Conservation (phyloP, 2,113 vertebrate species). For the Cololabis saira region DNA sequence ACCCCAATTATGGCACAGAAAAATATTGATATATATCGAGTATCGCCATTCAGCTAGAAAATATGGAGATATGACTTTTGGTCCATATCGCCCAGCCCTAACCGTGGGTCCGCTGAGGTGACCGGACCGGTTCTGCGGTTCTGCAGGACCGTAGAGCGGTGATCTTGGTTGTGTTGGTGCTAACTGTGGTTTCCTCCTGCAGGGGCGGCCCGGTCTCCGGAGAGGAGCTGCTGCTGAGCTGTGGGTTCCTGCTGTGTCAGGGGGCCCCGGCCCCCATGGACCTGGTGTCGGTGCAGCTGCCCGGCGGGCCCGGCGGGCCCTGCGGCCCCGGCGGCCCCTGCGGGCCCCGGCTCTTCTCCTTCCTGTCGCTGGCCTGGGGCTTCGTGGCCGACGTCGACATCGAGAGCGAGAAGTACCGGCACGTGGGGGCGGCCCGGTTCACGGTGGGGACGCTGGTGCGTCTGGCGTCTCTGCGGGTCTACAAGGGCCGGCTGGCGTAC, state of each 20-base stretch:
- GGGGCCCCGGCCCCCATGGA: slow-evolving; percentile 86
- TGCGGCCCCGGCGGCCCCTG: too few relatives aligned
- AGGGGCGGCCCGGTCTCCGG: slow-evolving; percentile 82
- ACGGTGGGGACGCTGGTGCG: slow-evolving; percentile 87
- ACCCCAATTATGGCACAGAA: too few relatives aligned
- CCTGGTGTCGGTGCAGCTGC: slow-evolving; percentile 85
- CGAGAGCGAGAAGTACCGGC: slow-evolving; percentile 92
- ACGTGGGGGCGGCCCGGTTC: slow-evolving; percentile 87
- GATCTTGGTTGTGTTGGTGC: neutral
- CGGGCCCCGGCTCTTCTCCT: slow-evolving; percentile 83
- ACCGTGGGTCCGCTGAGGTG: too few relatives aligned
- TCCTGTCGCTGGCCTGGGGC: slow-evolving; percentile 92
- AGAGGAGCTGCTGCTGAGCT: slow-evolving; percentile 89
- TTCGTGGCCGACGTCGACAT: slow-evolving; percentile 95
- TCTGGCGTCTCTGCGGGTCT: slow-evolving; percentile 79
- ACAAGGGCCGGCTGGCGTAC: slow-evolving; percentile 88
- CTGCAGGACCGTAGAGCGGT: too few relatives aligned
- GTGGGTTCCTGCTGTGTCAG: slow-evolving; percentile 88
- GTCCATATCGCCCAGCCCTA: too few relatives aligned
- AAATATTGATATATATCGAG: too few relatives aligned
- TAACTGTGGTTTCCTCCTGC: slow-evolving; percentile 16
- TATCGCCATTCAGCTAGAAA: too few relatives aligned
- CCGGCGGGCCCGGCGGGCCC: too few relatives aligned
- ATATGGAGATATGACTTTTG: too few relatives aligned
- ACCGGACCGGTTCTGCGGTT: too few relatives aligned